Evolutionary conservation across 2,888 invertebrate species (phyloP), one percentile per base, ranked within the genome.

Genomic region (Diarsia rubi): DNA sequence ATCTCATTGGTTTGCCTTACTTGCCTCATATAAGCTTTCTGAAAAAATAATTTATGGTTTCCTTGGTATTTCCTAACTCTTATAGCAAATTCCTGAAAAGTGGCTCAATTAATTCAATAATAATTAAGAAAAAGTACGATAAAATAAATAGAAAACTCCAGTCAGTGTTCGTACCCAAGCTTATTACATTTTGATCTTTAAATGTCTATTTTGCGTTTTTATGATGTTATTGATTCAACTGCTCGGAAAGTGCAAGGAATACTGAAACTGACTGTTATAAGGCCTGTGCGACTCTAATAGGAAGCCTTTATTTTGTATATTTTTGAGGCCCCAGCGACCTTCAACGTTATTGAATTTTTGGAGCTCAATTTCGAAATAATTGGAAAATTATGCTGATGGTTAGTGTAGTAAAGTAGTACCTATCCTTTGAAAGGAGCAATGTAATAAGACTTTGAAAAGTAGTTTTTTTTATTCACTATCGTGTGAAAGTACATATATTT

Each of bases 341-440:
- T 49, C 37, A n/a, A 45, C 21, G 59, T 73, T 81, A 85, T 81
- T 85, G 78, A 79, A 83, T 79, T 83, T 86, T 85, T 81, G 60
- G 70, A n/a, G 19, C 24, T 52, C 57, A 67, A 54, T 27, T 42
- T 54, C 57, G 69, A 57, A 70, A 64, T 60, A 67, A 78, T 73
- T 62, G 65, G 42, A 31, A 73, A 80, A 86, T 85, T 83, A 83
- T 85, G 73, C 69, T 62, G 54, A 82, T 59, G 54, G 69, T 71
- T 75, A 69, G 66, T 72, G 59, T 73, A 59, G 54, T 52, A 45
- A 83, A 79, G 73, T 75, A 54, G 67, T 67, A 31, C 70, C 37
- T 63, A 24, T 70, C 68, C 45, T 76, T 76, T 82, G 64, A 76
- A 76, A 76, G 9, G 42, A 49, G 19, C 60, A 64, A n/a, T 59